Conservation (phyloP, 2,888 invertebrate genomes). For the Xestoiulus laeticollis region DNA sequence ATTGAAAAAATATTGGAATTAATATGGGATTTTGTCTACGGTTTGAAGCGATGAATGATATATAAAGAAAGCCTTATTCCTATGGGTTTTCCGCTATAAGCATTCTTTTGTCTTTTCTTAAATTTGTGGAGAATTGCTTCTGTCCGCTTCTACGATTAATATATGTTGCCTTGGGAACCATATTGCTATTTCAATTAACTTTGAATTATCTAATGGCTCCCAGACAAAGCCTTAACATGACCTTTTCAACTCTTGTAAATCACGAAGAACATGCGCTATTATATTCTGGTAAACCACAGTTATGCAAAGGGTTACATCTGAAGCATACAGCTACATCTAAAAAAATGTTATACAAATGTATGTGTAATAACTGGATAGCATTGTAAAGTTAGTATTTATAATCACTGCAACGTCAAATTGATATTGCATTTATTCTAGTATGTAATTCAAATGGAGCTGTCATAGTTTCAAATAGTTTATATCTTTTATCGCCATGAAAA, state of each 20-base stretch:
- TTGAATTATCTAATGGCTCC: neutral
- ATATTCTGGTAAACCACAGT: neutral
- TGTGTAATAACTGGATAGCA: too few relatives aligned
- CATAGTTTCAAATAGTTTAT: too few relatives aligned
- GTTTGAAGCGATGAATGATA: neutral
- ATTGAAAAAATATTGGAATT: neutral
- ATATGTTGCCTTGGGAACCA: neutral
- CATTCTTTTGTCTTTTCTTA: neutral
- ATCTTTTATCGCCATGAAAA: too few relatives aligned
- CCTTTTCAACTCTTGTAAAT: slow-evolving; percentile 21
- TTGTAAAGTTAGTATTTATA: too few relatives aligned
- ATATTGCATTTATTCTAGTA: too few relatives aligned
- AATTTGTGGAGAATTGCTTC: slow-evolving; percentile 21
- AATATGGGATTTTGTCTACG: neutral
- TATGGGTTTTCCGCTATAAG: neutral
- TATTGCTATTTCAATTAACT: slow-evolving; percentile 43
- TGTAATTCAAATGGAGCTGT: too few relatives aligned
- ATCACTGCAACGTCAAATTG: too few relatives aligned
- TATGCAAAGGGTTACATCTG: too few relatives aligned
- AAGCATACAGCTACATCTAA: too few relatives aligned
- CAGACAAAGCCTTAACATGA: neutral
- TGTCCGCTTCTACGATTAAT: neutral
- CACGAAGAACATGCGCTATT: neutral
- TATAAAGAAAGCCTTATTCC: neutral
- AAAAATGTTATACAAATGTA: too few relatives aligned